phyloP scores from a whole-genome alignment of 2,113 vertebrate species.

The Rhadina sibilatrix region DNA sequence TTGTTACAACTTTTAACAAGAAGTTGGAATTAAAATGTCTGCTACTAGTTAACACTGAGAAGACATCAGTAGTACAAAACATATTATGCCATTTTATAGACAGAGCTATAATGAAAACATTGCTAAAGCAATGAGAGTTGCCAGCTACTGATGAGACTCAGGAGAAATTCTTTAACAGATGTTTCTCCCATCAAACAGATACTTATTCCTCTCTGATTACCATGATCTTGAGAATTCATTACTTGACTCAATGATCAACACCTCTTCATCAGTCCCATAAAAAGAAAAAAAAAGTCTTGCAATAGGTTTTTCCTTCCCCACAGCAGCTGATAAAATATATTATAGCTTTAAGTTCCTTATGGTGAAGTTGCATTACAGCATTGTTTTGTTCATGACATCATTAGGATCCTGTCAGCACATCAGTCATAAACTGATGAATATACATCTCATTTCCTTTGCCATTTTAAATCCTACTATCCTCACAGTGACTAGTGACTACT shows the following conservation, averaged over 20 bases:
- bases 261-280: conserved; percentile 28
- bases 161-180: conserved; percentile 73
- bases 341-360: not conserved
- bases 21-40: not conserved
- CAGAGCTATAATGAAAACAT: conserved; percentile 54
- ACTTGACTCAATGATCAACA: conserved; percentile 63
- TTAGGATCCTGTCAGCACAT: conserved; percentile 45
- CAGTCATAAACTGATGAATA: not conserved
- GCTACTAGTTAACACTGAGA: conserved; percentile 7
- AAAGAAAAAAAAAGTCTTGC: conserved; percentile 15
- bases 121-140: conserved; percentile 48
- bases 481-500: not conserved
- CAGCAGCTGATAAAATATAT: conserved; percentile 35
- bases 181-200: conserved; percentile 70
- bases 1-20: not conserved
- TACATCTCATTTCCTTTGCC: not conserved
- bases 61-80: conserved; percentile 24
- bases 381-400: conserved; percentile 26
- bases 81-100: conserved; percentile 10
- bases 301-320: conserved; percentile 30
- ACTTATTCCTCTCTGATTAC: conserved; percentile 64
- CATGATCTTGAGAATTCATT: conserved; percentile 67
- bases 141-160: conserved; percentile 62
- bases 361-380: not conserved
- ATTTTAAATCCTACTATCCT: not conserved